Base-by-base conservation (phyloP, 2,113 vertebrate genomes). In the Danionella cerebrum region DNA sequence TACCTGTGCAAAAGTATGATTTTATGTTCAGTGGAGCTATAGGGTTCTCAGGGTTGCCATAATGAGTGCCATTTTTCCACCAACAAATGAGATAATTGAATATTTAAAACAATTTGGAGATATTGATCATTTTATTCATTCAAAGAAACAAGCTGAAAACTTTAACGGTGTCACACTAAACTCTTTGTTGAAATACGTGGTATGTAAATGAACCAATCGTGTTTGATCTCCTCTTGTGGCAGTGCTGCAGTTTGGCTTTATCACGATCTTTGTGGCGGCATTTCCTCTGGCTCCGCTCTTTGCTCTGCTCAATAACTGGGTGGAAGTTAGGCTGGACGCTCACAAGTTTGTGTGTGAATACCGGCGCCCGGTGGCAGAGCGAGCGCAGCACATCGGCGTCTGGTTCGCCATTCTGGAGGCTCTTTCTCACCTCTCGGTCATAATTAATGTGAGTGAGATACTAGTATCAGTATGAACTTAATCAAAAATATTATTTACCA, bases 241-340 rank as follows among this genome's bases (percentile, higher is more conserved):
- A 87, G 86, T 87, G 31, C 85, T 90, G 10, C 87, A 90, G 83
- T 91, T 89, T 66, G 89, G 88, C 2, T 90, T 92, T 79, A 89
- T 90, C 72, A 88, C 88, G 60, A 87, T 90, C 63, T 92, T 89
- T 7, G 85, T 88, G 77, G 89, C 82, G 0, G 88, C 87, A 1
- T 91, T 90, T 74, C 89, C 85, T 0, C 83, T 86, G 47, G 86
- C 85, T 1, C 89, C 89, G 0, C 84, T 89, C 31, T 89, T 90
- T 1, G 85, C 88, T 1, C 78, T 90, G 42, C 82, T 90, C 41
- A 91, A 86, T 71, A 88, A 87, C 83, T 89, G 87, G 87, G 83
- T 86, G 14, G 88, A 92, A 71, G 87, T 89, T 45, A 79, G 79
- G 1, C 83, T 85, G 73, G 86, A 90, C 0, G 82, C 89, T 14